Evolutionary conservation across 2,888 invertebrate genomes (phyloP), one percentile per base, ranked within the genome.

Genomic region (Orthosia gothica): DNA sequence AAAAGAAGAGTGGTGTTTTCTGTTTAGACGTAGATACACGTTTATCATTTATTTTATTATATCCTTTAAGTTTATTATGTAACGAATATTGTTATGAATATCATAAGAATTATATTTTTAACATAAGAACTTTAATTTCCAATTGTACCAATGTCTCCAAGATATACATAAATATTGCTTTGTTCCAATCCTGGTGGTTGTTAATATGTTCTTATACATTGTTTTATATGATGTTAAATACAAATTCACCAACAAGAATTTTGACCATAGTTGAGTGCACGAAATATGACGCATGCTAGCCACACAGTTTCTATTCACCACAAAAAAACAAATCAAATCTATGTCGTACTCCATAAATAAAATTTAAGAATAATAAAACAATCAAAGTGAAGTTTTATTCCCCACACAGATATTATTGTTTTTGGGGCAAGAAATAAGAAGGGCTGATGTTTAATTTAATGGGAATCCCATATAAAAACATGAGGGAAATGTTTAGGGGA

Each of bases 341-440:
- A 47, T 5, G 5, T n/a, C n/a, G n/a, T 5, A 64, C 62, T 55
- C 23, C 15, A 76, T 74, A 83, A 81, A 87, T 82, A 72, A 26
- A 65, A 50, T 81, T 75, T 62, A 72, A 67, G 74, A 82, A 82
- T 80, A 84, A 82, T 83, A 88, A 86, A 90, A 84, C 87, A 86
- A 82, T 81, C 77, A 82, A 84, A 88, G 74, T 89, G 87, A 86
- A 79, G 83, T 88, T 90, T 90, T 91, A 91, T 91, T 86, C 83
- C 84, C 82, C 87, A 70, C 88, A 87, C 84, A 88, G 86, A 89
- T 91, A 90, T 92, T 93, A 91, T 92, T 92, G 86, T 90, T 91
- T 90, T 87, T 89, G 88, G 90, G 88, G 82, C 85, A 82, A 81
- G 86, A 86, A 86, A 82, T 87, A 81, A 84, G 90, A 50, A 64